Base-by-base conservation (phyloP, 2,888 invertebrate genomes). In the Thysanoteuthis rhombus region DNA sequence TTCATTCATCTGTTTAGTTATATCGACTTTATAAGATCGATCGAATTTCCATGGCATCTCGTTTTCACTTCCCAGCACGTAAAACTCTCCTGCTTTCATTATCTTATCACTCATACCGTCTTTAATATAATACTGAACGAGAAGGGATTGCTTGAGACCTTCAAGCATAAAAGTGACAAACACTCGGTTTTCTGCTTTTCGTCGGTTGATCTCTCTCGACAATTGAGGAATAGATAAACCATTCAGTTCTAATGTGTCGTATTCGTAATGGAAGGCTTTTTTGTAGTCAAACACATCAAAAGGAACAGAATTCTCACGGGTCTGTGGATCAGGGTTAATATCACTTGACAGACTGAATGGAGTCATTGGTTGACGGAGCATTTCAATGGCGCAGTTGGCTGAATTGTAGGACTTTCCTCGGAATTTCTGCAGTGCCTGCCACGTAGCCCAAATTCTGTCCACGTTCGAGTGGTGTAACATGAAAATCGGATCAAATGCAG, bases 331-430 rank as follows among this genome's bases (percentile, higher is more conserved):
- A 40, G 94, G 94, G 92, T 95, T 95, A 42, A 94, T 92, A 32
- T 93, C 93, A 91, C 92, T 93, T 92, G 94, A 93, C 90, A 94
- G 94, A 36, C 93, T 94, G 92, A 94, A 95, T 4, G 95, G 95
- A 93, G 94, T 92, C 92, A 95, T 89, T 4, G 94, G 94, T 92
- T 92, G 92, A 8, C 94, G 94, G 89, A 95, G 93, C 38, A 93
- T 58, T 28, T 94, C 93, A 52, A 94, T 93, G 47, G 94, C 95
- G 92, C 95, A 95, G 94, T 95, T 94, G 89, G 95, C 95, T 19
- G 45, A 47, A 94, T 94, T 94, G 94, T 94, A 94, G 6, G 94
- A 94, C 42, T 94, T 94, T 32, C 94, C 94, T 10, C 95, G 93
- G 94, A 93, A 94, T 47, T 94, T 93, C 94, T 95, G 95, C 42